Base-by-base conservation (phyloP, 1,140 invertebrate species). In the Calycopis cecrops region DNA sequence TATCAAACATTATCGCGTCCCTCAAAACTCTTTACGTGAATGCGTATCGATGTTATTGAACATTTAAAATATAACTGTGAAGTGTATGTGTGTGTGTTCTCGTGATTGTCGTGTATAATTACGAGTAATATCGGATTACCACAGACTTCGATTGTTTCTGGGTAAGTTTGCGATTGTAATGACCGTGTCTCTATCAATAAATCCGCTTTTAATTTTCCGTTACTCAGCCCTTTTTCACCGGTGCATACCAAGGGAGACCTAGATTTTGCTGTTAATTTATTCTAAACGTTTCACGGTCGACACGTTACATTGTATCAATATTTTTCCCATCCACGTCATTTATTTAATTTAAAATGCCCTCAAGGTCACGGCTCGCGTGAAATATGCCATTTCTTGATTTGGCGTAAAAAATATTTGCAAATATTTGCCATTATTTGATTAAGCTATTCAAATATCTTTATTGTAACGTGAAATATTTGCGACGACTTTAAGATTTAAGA, bases 1-100 rank as follows among this genome's bases (percentile, higher is more conserved):
- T 66, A 52, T 49, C n/a, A 21, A 57, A n/a, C n/a, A 44, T 49
- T 57, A 55, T 18, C 52, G 48, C 48, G 38, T 35, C 56, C 53
- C 50, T 69, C 60, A 73, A 69, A 74, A 70, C 65, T 75, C 70
- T 67, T 64, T 73, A 75, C 76, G 72, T 66, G 63, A 65, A 72
- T 42, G 28, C 65, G 68, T 73, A 73, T 68, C 65, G 69, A 70
- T 71, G 71, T 73, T 72, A 63, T 71, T 72, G 65, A 76, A 67
- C 57, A 48, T 56, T 40, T 54, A 53, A 62, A 64, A 63, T 47
- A 47, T 42, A 71, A 33, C 35, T 57, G 76, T 79, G 76, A 63
- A 75, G 74, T 80, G 74, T 74, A 69, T 60, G 57, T 63, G 40
- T 58, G 56, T 70, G 73, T 59, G 65, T 64, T 51, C 58, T 56